Evolutionary conservation across 2,113 vertebrate genomes (phyloP), one percentile per base, ranked within the genome.

Genomic region (Dunckerocampus dactyliophorus): DNA sequence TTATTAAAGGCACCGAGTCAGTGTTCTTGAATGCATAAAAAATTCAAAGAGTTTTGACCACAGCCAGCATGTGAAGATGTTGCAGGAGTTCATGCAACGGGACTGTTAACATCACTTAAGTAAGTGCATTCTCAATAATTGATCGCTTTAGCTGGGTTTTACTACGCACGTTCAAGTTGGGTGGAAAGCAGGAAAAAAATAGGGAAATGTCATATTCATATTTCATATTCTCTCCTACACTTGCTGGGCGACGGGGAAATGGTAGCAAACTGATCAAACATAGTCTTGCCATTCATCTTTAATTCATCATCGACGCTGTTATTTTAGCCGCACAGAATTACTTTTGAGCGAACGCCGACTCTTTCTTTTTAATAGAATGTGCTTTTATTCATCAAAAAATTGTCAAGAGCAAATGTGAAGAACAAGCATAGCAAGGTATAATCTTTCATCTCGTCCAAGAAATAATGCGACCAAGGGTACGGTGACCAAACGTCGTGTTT

Each of bases 121-220:
- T n/a, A 3, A 76, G 75, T 8, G 47, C 63, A 10, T 13, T 0
- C n/a, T 85, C 28, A 80, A 85, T 87, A 75, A 82, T 87, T 80
- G 11, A 87, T 74, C 47, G 17, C 66, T 54, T 24, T 6, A 19
- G 54, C 62, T 59, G 2, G 2, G 39, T 67, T 83, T 77, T 74
- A 71, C 62, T 22, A 75, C 58, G 39, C 22, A 47, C 28, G 53
- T 47, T 22, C 45, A 63, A 21, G 15, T 47, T 70, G 19, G 22
- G 50, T n/a, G 43, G 20, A 39, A 67, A 49, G 48, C 16, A 62
- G 47, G 21, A 75, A 45, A 31, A 66, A 49, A 63, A 53, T 72
- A 54, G 80, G 72, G 74, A 82, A 83, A 82, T 81, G 77, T 52
- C 61, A 43, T 37, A 56, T 46, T 13, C 42, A 46, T 77, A 24